Base-by-base conservation (phyloP, 2,888 invertebrate species). In the Enchytraeus crypticus region DNA sequence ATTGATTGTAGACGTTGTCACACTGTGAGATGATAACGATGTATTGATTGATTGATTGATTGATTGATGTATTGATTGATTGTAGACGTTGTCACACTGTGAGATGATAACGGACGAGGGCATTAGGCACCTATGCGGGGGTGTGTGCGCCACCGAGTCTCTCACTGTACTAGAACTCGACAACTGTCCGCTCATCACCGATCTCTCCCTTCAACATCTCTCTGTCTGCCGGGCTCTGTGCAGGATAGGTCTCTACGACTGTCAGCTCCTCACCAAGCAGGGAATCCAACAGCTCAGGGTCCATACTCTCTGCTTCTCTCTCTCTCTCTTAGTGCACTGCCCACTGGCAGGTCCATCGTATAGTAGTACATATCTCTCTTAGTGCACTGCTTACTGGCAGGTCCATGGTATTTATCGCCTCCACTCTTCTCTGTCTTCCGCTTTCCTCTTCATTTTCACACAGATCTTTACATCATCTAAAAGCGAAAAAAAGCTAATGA, bases 41-140 rank as follows among this genome's bases (percentile, higher is more conserved):
- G n/a, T n/a, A n/a, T n/a, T n/a, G n/a, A n/a, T n/a, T n/a, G n/a
- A n/a, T n/a, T n/a, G n/a, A n/a, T n/a, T n/a, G n/a, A n/a, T n/a
- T n/a, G n/a, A n/a, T n/a, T n/a, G n/a, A n/a, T n/a, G n/a, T n/a
- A n/a, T n/a, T n/a, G n/a, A n/a, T 32, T 45, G n/a, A 2, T 38
- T 80, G 0, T 82, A 97, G 95, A 95, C 92, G 72, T 82, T 99
- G 64, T 98, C 98, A 3, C 97, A 99, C 79, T 99, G 98, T 81
- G 98, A 99, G 81, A 81, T 95, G 72, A 92, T 99, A 74, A 98
- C 97, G 23, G 98, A 99, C 79, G 95, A 93, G 79, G 97, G 97
- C 18, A 95, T 99, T 72, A 86, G 92, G 65, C 92, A 95, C 79
- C 81, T 97, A 68, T 90, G 93, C 0, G 86, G 89, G 78, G 91